Base-by-base conservation (phyloP, 2,888 invertebrate species). In the Zootermopsis nevadensis region DNA sequence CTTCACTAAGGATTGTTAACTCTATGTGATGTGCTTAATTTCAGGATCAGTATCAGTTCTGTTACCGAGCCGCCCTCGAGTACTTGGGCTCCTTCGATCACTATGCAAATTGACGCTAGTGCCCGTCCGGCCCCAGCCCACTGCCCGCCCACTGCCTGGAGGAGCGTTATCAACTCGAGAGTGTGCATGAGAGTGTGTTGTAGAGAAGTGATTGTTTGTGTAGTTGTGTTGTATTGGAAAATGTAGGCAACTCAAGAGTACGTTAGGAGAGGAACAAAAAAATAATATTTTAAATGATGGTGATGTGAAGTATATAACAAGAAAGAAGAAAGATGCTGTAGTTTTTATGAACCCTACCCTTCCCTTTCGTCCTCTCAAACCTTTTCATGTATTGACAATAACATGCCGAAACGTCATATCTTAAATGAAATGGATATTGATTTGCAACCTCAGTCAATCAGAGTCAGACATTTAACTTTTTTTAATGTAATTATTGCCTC, bases 41-140 rank as follows among this genome's bases (percentile, higher is more conserved):
- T 48, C 91, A 97, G 97, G 99, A 99, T 92, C 99, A 99, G 91
- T 99, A 99, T 91, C 98, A 99, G 91, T 99, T 99, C 92, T 99
- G 99, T 91, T 99, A 99, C 91, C 95, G 98, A 87, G 99, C 99
- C 85, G 98, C 99, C 87, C 93, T 99, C 89, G 99, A 99, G 90
- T 99, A 99, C 91, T 93, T 99, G 89, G 98, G 98, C 87, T 98
- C 98, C 35, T 99, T 99, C 91, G 98, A 99, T 91, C 98, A 99
- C 90, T 97, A 97, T 91, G 94, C 96, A 89, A 96, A 95, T 93
- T 96, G 94, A 95, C 83, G 55, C 55, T 84, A 84, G 83, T 83
- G 80, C 69, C 67, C 33, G 35, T 77, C 55, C 60, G 27, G 55
- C 55, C 33, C 60, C 53, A 30, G 42, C 72, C 53, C 74, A 74